Base-by-base conservation (phyloP, 2,888 invertebrate genomes). In the Drosophila algonquin region DNA sequence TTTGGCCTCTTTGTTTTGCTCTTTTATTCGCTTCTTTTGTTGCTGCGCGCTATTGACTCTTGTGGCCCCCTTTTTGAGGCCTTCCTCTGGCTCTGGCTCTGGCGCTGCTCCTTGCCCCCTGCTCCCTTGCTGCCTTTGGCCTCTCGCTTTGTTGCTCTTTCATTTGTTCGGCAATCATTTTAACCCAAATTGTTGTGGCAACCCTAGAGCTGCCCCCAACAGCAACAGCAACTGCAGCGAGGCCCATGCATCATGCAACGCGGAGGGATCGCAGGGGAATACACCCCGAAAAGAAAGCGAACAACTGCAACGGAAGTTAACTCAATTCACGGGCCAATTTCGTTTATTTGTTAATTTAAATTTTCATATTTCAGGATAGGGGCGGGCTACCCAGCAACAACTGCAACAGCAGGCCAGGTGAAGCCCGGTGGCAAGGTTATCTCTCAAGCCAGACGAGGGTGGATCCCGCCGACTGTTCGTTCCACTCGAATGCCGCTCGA, bases 161-260 rank as follows among this genome's bases (percentile, higher is more conserved):
- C 50, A 32, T 45, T 21, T 55, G 59, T 40, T 68, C 73, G 58
- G 68, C 80, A 84, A 83, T 80, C 76, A 77, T 80, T 82, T 84
- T 84, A 84, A 75, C 82, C 85, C 81, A 82, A 79, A 85, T 83
- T 75, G 74, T 69, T 77, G 69, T 74, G 74, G 73, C 65, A 70
- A 68, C 69, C 77, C 78, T 76, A 68, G 64, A 75, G 67, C 71
- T 80, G 54, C 76, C 59, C 59, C 67, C 67, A 63, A 51, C 14
- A 40, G 6, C 48, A 21, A 47, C 30, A 53, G 9, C 27, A 27
- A 27, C 53, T n/a, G 27, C 45, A 45, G 18, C 40, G 40, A 40
- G n/a, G 2, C 55, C 16, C 62, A 48, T 55, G 16, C 52, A 54
- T 30, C 47, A 51, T 21, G 21, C 32, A 10, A 52, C 30, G 12